phyloP scores from a whole-genome alignment of 2,888 invertebrate genomes.

The Drosophila infuscata region DNA sequence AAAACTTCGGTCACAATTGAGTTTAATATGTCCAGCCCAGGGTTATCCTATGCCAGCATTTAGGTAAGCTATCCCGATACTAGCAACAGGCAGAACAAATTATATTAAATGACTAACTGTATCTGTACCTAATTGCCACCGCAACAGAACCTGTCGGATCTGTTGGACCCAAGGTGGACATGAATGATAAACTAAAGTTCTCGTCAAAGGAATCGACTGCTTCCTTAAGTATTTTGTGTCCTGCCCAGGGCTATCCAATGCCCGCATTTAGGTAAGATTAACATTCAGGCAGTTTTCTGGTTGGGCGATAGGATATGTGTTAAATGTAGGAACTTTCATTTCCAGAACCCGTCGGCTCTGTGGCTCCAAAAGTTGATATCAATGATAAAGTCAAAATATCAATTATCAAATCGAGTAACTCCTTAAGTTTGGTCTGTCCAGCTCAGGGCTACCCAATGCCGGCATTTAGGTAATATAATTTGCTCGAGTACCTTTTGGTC shows the following conservation, averaged over 20 bases:
- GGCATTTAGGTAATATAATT: constrained; percentile 68
- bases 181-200: constrained; percentile 87
- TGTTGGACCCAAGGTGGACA: constrained; percentile 88
- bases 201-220: constrained; percentile 37
- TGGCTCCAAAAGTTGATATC: constrained; percentile 87
- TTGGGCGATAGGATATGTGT: not conserved
- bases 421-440: constrained; percentile 89
- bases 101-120: not conserved
- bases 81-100: constrained; percentile 15
- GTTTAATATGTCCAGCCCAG: constrained; percentile 90
- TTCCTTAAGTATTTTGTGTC: constrained; percentile 85
- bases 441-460: constrained; percentile 89
- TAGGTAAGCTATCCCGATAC: constrained; percentile 75
- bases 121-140: not conserved
- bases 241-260: constrained; percentile 90
- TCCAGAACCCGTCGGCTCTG: constrained; percentile 86
- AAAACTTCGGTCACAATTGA: constrained; percentile 83
- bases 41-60: constrained; percentile 82
- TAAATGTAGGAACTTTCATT: not conserved
- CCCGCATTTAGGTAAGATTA: constrained; percentile 87
- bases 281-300: constrained; percentile 39
- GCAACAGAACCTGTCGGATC: constrained; percentile 86
- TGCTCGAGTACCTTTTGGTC: constrained; percentile 30
- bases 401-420: constrained; percentile 76
- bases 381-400: constrained; percentile 84